These are phyloP conservation scores for Bombus sylvicola DNA, from an alignment of 1,140 invertebrate genomes.

Conservation along the genomic window DNA sequence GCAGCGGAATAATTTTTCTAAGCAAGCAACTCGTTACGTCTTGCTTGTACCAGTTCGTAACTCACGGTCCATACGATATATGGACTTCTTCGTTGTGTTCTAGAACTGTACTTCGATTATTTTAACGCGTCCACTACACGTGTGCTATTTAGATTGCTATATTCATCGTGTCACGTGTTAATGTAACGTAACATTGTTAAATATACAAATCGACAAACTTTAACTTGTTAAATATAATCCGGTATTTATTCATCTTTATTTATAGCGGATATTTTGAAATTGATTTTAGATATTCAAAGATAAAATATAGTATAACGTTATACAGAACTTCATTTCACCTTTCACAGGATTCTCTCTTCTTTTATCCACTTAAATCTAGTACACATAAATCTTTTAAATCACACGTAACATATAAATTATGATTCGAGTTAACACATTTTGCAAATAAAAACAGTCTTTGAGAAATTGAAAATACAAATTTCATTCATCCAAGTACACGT, in stretches of 20 bases:
- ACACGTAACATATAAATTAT: too few species aligned
- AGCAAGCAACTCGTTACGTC: constrained; percentile 45
- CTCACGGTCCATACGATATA: constrained; percentile 27
- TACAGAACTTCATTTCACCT: too few species aligned
- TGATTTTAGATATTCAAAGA: neutral
- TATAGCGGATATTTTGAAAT: neutral
- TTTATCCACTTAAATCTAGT: too few species aligned
- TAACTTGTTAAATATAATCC: neutral
- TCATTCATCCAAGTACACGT: too few species aligned
- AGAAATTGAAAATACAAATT: too few species aligned
- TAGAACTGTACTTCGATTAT: constrained; percentile 48
- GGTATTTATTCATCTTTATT: too few species aligned
- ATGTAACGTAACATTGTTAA: neutral
- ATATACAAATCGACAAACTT: neutral
- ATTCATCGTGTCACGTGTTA: neutral
- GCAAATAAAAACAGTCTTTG: too few species aligned
- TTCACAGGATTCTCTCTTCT: too few species aligned
- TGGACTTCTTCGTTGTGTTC: constrained; percentile 8
- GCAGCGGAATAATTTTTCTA: constrained; percentile 43
- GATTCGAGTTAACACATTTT: too few species aligned
- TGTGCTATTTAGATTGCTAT: neutral
- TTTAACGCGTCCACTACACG: constrained; percentile 18
- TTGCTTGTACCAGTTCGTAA: constrained; percentile 55
- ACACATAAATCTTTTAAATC: too few species aligned
- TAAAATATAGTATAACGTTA: too few species aligned